Conservation (phyloP, 2,113 vertebrate genomes). For the Seriola aureovittata region DNA sequence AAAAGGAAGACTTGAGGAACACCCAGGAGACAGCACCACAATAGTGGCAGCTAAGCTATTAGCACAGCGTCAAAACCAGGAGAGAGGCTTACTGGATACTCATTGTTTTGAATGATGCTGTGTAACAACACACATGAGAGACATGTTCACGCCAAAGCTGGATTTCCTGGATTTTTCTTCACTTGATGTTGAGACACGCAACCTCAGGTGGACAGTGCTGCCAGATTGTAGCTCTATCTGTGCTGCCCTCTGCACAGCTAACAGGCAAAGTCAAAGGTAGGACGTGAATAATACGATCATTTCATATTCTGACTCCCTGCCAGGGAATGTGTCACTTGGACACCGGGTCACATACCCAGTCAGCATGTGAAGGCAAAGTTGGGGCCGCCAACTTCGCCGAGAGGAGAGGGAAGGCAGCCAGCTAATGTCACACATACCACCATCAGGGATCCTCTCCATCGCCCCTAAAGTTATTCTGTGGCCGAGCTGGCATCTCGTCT, state of each 20-base stretch:
- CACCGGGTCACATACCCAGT: conserved; percentile 80
- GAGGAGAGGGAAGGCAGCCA: conserved; percentile 81
- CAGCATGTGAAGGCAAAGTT: conserved; percentile 67
- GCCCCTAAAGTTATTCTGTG: conserved; percentile 61
- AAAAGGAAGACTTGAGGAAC: conserved; percentile 73
- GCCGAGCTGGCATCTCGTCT: conserved; percentile 62
- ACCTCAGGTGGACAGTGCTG: conserved; percentile 17
- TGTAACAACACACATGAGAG: conserved; percentile 24
- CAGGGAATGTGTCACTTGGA: conserved; percentile 80
- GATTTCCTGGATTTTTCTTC: conserved; percentile 31
- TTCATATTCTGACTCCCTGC: conserved; percentile 83
- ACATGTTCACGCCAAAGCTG: neutral
- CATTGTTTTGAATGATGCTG: conserved; percentile 41
- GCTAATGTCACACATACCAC: conserved; percentile 79
- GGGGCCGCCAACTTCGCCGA: conserved; percentile 60
- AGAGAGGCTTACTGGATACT: conserved; percentile 29
- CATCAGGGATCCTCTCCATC: conserved; percentile 63
- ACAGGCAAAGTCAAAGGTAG: conserved; percentile 82
- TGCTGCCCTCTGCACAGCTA: conserved; percentile 52
- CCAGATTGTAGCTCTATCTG: conserved; percentile 48
- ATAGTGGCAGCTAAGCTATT: conserved; percentile 71
- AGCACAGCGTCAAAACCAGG: conserved; percentile 50
- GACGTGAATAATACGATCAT: conserved; percentile 79
- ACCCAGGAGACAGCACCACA: conserved; percentile 77
- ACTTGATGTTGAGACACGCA: conserved; percentile 24